phyloP scores from a whole-genome alignment of 2,797 vertebrate species.

The Syngnathus rostellatus region DNA sequence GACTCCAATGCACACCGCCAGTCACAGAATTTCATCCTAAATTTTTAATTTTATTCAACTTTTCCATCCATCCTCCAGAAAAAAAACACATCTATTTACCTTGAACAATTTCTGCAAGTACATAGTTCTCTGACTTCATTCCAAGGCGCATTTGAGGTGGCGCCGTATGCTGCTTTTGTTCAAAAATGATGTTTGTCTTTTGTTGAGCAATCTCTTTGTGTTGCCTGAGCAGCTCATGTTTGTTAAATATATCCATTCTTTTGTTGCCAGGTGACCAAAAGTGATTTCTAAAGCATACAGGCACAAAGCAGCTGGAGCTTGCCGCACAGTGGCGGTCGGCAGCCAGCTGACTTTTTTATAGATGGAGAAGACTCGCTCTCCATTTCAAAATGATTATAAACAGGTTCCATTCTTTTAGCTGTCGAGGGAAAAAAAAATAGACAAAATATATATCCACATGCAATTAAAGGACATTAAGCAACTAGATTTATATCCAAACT shows the following conservation, averaged over 20 bases:
- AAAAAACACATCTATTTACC: not conserved
- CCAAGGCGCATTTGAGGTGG: too few relatives aligned
- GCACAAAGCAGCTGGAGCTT: not conserved
- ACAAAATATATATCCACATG: too few relatives aligned
- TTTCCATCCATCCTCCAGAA: not conserved
- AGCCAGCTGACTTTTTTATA: not conserved
- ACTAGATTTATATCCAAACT: constrained; percentile 24
- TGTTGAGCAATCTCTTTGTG: not conserved
- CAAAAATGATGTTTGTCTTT: not conserved
- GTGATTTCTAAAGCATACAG: not conserved
- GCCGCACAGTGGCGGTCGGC: not conserved
- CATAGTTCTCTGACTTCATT: too few relatives aligned
- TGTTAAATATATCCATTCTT: not conserved
- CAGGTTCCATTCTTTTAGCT: too few relatives aligned
- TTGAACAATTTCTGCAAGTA: too few relatives aligned
- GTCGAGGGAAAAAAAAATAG: too few relatives aligned
- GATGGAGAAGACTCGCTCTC: not conserved
- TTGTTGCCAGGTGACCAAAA: not conserved
- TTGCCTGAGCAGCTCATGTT: not conserved
- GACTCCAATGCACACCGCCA: not conserved
- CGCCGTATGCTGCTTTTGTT: not conserved
- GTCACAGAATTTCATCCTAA: not conserved
- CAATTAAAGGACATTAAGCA: constrained; percentile 18
- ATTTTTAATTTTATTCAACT: not conserved
- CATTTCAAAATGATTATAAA: too few relatives aligned